Evolutionary conservation across 2,113 vertebrate genomes (phyloP).

Genomic region (Catharus bicknelli): DNA sequence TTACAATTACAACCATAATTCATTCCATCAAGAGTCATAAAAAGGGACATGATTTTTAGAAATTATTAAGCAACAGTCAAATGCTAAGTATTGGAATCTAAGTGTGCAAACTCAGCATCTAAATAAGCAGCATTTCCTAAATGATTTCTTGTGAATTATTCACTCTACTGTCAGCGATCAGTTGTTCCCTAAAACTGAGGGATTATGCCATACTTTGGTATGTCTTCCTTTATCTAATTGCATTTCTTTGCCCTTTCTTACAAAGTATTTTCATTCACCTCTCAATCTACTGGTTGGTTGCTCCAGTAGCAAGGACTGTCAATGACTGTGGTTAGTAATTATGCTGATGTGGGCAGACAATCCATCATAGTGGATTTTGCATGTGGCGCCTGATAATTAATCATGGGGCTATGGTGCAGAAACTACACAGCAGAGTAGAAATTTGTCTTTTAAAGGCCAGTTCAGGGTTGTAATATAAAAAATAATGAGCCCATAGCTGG

Average conservation of each 20-base stretch:
- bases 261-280: constrained; percentile 19
- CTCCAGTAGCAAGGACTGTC: constrained; percentile 44
- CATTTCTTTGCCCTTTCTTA: background rate
- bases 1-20: background rate
- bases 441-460: constrained; percentile 73
- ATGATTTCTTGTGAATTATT: background rate
- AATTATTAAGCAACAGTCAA: background rate
- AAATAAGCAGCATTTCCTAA: background rate
- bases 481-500: constrained; percentile 58
- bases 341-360: constrained; percentile 48
- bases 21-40: background rate
- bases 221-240: background rate
- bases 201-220: background rate
- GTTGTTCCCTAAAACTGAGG: background rate
- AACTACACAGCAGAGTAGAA: constrained; percentile 50
- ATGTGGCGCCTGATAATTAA: constrained; percentile 67
- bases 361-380: constrained; percentile 66
- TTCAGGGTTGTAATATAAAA: constrained; percentile 47
- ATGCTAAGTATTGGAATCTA: background rate
- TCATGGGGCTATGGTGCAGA: constrained; percentile 43
- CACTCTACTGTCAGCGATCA: background rate
- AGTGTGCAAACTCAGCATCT: background rate
- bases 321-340: constrained; percentile 61
- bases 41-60: background rate
- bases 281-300: constrained; percentile 13